phyloP scores from a whole-genome alignment of 2,888 invertebrate genomes.

The Melanargia galathea region DNA sequence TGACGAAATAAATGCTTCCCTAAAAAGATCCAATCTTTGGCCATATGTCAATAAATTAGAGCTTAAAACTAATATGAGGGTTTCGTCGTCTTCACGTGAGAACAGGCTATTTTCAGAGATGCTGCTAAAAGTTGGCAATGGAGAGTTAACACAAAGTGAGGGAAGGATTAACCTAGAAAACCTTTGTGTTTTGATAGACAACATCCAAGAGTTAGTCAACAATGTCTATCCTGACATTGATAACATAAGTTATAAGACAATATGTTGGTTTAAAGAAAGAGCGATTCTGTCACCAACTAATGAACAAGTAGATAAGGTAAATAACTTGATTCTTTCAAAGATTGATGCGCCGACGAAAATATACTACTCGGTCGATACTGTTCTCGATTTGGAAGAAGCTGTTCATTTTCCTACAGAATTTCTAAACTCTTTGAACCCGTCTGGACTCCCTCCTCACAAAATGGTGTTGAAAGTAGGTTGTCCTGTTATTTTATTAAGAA shows the following conservation, averaged over 20 bases:
- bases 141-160: constrained; percentile 44
- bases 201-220: constrained; percentile 36
- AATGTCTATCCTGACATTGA: constrained; percentile 45
- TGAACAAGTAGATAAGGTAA: constrained; percentile 44
- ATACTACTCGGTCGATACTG: constrained; percentile 44
- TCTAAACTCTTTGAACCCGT: constrained; percentile 39
- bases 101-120: constrained; percentile 41
- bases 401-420: constrained; percentile 37
- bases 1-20: constrained; percentile 45
- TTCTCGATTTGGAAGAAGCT: constrained; percentile 42
- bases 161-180: constrained; percentile 44
- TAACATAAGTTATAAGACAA: constrained; percentile 43
- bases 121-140: constrained; percentile 45
- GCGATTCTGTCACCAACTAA: constrained; percentile 46
- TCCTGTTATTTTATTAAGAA: constrained; percentile 44
- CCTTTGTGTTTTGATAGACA: constrained; percentile 37
- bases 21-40: constrained; percentile 45
- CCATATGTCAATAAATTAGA: constrained; percentile 43
- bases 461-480: constrained; percentile 44
- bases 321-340: constrained; percentile 42
- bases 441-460: constrained; percentile 42
- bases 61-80: constrained; percentile 46
- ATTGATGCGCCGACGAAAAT: constrained; percentile 41
- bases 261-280: constrained; percentile 45
- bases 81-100: constrained; percentile 39